Evolutionary conservation across 2,888 invertebrate species (phyloP).

Genomic region (Lysandra bellargus): DNA sequence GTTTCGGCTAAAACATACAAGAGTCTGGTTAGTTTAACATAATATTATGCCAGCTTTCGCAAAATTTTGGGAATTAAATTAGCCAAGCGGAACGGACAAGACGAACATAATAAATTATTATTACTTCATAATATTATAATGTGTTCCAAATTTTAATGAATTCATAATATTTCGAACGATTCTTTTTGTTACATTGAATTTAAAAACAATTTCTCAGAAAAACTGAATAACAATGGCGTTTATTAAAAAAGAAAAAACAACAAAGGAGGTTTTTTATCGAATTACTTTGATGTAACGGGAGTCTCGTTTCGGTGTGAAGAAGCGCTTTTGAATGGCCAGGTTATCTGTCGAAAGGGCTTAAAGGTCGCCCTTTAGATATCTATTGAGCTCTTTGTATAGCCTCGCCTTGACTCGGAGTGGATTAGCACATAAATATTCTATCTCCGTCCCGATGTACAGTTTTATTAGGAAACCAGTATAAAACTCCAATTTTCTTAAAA

Average conservation of each 20-base stretch:
- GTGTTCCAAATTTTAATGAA: not conserved
- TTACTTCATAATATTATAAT: not conserved
- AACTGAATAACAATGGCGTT: not conserved
- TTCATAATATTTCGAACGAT: not conserved
- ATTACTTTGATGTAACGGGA: slow-evolving; percentile 33
- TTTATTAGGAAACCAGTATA: not conserved
- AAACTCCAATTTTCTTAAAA: slow-evolving; percentile 22
- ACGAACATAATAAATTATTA: not conserved
- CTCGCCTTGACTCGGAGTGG: slow-evolving; percentile 15
- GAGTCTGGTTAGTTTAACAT: not conserved
- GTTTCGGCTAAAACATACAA: not conserved
- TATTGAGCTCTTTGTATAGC: slow-evolving; percentile 53
- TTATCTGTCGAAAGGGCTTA: slow-evolving; percentile 59
- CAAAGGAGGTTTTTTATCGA: slow-evolving; percentile 29
- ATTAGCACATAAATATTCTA: slow-evolving; percentile 27
- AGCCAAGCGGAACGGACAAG: not conserved
- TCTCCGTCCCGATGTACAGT: slow-evolving; percentile 22
- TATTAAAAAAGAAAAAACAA: slow-evolving; percentile 25
- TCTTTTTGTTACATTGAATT: not conserved
- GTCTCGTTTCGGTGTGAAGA: slow-evolving; percentile 47
- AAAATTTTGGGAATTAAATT: not conserved
- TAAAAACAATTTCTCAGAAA: not conserved
- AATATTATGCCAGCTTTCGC: not conserved
- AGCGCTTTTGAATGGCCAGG: slow-evolving; percentile 66
- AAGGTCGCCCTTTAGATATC: slow-evolving; percentile 57